Conservation (phyloP, 2,888 invertebrate genomes). For the Troides oblongomaculatus region DNA sequence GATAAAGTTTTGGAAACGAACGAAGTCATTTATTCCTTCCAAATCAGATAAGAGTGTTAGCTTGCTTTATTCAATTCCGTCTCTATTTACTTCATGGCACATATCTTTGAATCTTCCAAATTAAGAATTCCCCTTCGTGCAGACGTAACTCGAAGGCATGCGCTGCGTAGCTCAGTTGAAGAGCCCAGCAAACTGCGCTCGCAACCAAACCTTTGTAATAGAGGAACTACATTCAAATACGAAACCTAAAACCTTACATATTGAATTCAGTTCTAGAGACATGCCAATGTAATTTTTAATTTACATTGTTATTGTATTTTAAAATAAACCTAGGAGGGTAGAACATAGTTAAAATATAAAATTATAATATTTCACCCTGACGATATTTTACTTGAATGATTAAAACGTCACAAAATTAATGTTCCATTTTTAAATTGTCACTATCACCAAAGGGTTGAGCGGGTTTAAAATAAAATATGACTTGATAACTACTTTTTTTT, state of each 20-base stretch:
- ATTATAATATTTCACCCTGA: too few relatives aligned
- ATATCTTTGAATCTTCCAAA: constrained; percentile 28
- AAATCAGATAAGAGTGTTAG: constrained; percentile 12
- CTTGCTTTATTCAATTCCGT: constrained; percentile 7
- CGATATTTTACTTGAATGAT: too few relatives aligned
- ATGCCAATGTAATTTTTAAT: constrained; percentile 1
- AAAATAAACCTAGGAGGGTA: too few relatives aligned
- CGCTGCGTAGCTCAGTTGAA: constrained; percentile 24
- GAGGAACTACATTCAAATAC: constrained; percentile 16
- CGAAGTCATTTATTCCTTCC: not conserved
- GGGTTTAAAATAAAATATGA: too few relatives aligned
- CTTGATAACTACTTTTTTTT: too few relatives aligned
- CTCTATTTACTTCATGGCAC: constrained; percentile 19
- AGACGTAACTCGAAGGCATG: constrained; percentile 29
- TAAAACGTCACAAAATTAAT: too few relatives aligned
- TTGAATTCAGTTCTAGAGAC: not conserved
- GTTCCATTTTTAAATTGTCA: too few relatives aligned
- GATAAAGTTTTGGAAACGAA: too few relatives aligned
- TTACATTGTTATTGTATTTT: constrained; percentile 10
- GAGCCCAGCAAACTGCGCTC: constrained; percentile 26
- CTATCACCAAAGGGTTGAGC: too few relatives aligned
- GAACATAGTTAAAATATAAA: too few relatives aligned
- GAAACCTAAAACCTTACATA: constrained; percentile 13
- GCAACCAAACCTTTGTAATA: constrained; percentile 26
- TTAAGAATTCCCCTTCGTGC: constrained; percentile 28